phyloP scores from a whole-genome alignment of 2,113 vertebrate genomes.

The Sturnus vulgaris region DNA sequence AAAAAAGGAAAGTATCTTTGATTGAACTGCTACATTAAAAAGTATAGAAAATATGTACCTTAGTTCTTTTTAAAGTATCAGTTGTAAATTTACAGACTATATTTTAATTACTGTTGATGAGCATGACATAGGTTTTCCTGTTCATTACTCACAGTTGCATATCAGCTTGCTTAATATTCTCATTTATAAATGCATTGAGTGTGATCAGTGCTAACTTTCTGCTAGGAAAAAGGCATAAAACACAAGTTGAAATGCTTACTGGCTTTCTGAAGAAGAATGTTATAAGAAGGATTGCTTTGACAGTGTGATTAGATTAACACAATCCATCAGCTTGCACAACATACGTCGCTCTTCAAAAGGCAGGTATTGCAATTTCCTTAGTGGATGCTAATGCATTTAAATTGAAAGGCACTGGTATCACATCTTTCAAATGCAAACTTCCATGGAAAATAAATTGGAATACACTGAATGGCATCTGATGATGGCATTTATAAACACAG shows the following conservation, averaged over 20 bases:
- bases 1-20: not conserved
- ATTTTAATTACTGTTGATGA: not conserved
- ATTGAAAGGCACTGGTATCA: not conserved
- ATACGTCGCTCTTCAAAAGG: not conserved
- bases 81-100: not conserved
- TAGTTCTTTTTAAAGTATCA: not conserved
- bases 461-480: not conserved
- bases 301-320: constrained; percentile 32
- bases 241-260: not conserved
- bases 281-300: not conserved
- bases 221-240: not conserved
- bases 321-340: not conserved
- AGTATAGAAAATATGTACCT: not conserved
- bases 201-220: not conserved
- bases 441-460: not conserved
- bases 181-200: not conserved
- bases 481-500: not conserved
- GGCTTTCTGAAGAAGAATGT: constrained; percentile 28
- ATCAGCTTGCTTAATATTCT: not conserved
- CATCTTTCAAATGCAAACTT: not conserved
- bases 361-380: not conserved
- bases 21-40: not conserved
- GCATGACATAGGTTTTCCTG: not conserved
- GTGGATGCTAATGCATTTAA: not conserved
- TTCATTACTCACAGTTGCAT: not conserved